Percentiles rank a stretch among this genome's conserved stretches.
Evolutionary conservation across 2,888 invertebrate genomes (phyloP).

Genomic region (Drosophila diplacantha): DNA sequence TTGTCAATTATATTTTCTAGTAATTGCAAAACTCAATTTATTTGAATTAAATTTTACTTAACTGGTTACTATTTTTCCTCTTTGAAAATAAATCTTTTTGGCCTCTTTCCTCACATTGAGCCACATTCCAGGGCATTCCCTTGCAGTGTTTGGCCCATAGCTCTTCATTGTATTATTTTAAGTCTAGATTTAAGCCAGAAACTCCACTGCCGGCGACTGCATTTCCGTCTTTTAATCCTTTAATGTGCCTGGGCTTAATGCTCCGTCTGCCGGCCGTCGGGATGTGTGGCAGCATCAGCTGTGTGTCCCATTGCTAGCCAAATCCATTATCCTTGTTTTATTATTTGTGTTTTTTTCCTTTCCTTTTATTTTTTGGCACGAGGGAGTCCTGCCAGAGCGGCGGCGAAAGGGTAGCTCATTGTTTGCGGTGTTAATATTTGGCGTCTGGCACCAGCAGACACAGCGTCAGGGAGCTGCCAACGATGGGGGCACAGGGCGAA

Average conservation of each 20-base stretch:
- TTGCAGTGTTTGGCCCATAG: background rate
- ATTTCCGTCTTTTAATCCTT: conserved; percentile 51
- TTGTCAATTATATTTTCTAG: background rate
- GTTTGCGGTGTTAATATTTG: conserved; percentile 71
- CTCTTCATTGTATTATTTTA: conserved; percentile 3
- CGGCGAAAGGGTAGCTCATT: conserved; percentile 44
- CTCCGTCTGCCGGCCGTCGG: conserved; percentile 20
- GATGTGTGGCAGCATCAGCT: conserved; percentile 25
- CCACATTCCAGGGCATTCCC: conserved; percentile 1
- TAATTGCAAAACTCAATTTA: background rate
- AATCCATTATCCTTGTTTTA: conserved; percentile 37
- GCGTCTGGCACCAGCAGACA: conserved; percentile 60
- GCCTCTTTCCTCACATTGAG: background rate
- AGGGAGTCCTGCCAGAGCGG: conserved; percentile 13
- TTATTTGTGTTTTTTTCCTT: conserved; percentile 8
- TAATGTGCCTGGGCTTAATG: conserved; percentile 31
- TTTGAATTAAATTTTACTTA: background rate
- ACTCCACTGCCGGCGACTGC: conserved; percentile 22
- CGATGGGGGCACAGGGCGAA: conserved; percentile 12
- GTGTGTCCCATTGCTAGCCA: conserved; percentile 30
- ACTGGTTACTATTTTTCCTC: too few relatives aligned
- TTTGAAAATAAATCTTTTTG: background rate
- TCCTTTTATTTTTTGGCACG: conserved; percentile 31
- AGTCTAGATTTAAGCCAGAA: conserved; percentile 25
- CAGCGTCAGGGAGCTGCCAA: conserved; percentile 14